A percentile compares a stretch with the other conserved stretches of the same genome.
Evolutionary conservation across 2,888 invertebrate genomes (phyloP).

Genomic region (Geotrupes spiniger): DNA sequence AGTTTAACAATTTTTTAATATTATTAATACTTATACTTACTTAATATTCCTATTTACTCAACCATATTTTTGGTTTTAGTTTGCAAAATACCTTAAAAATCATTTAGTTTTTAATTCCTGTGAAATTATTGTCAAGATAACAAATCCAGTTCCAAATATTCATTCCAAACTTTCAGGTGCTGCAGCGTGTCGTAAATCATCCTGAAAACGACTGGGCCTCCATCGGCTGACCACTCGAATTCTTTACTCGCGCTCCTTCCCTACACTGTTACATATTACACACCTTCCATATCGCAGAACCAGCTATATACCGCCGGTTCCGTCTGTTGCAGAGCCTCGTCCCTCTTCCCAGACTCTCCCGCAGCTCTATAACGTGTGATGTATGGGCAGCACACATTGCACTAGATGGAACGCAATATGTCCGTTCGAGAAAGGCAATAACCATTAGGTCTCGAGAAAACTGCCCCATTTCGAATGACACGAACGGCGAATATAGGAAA

Average conservation of each 20-base stretch:
- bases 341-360: conserved; percentile 24
- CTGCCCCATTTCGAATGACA: conserved; percentile 61
- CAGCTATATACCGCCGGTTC: not conserved
- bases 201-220: conserved; percentile 15
- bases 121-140: too few species aligned
- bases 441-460: conserved; percentile 61
- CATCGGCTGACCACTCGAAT: conserved; percentile 31
- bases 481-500: conserved; percentile 59
- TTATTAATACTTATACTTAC: too few species aligned
- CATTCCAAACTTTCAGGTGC: too few species aligned
- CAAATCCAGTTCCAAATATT: too few species aligned
- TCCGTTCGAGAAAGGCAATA: conserved; percentile 60
- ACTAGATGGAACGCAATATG: conserved; percentile 61
- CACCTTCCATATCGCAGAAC: conserved; percentile 31
- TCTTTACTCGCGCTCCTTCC: conserved; percentile 31
- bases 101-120: too few species aligned
- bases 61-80: too few species aligned
- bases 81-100: too few species aligned
- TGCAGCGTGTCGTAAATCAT: too few species aligned
- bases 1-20: too few species aligned
- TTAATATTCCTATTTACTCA: too few species aligned
- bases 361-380: conserved; percentile 51
- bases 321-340: conserved; percentile 10
- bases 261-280: conserved; percentile 11
- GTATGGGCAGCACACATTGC: conserved; percentile 59